A percentile compares a stretch with the other conserved stretches of the same genome.
phyloP scores from a whole-genome alignment of 2,113 vertebrate species.

The Gadus chalcogrammus region DNA sequence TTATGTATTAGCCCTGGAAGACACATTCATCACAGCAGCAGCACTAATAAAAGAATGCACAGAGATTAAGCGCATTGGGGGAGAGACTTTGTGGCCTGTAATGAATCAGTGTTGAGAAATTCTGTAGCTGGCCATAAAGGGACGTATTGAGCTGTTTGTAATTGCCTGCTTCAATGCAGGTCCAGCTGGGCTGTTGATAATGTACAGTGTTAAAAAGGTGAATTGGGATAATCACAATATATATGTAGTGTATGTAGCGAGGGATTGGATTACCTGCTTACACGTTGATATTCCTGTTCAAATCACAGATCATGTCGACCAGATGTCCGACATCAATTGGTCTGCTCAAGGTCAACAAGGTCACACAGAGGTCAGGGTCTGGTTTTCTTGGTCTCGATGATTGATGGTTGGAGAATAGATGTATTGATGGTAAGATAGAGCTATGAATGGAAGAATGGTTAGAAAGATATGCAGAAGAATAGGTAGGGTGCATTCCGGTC shows the following conservation, averaged over 20 bases:
- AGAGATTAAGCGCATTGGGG: neutral
- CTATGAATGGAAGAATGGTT: too few species aligned
- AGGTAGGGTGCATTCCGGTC: too few species aligned
- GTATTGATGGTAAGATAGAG: too few species aligned
- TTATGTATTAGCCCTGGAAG: neutral
- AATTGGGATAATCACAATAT: conserved; percentile 1
- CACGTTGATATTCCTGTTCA: too few species aligned
- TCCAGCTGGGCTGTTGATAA: conserved; percentile 16
- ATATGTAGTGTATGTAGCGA: neutral
- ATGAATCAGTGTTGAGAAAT: conserved; percentile 27
- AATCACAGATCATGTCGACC: too few species aligned
- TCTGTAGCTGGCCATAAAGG: conserved; percentile 13
- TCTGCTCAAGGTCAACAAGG: too few species aligned
- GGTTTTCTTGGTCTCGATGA: too few species aligned
- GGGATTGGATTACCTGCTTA: neutral
- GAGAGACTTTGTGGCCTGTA: conserved; percentile 9
- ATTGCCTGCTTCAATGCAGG: conserved; percentile 29
- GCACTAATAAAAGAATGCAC: neutral
- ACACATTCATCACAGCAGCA: conserved; percentile 11
- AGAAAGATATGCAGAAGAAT: too few species aligned
- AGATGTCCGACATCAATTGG: too few species aligned
- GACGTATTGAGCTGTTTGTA: conserved; percentile 25
- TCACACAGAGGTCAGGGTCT: too few species aligned
- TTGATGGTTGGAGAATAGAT: too few species aligned
- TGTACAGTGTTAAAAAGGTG: conserved; percentile 4